Conservation (phyloP, 2,888 invertebrate species). For the Agrypnus murinus region DNA sequence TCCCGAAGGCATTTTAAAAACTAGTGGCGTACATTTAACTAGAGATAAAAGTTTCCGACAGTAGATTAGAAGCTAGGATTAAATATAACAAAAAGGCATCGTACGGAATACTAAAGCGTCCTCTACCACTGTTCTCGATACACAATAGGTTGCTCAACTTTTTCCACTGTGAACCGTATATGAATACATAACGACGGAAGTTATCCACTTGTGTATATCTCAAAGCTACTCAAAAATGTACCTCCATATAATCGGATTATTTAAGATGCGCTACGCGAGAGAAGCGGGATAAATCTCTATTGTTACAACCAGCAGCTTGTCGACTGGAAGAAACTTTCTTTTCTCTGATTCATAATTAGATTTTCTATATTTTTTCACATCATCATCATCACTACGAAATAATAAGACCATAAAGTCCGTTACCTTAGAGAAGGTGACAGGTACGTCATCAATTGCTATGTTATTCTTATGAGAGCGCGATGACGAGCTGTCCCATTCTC, state of each 20-base stretch:
- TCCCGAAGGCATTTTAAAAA: slow-evolving; percentile 4
- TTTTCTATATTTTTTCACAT: too few relatives aligned
- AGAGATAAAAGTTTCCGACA: slow-evolving; percentile 38
- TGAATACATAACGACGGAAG: slow-evolving; percentile 32
- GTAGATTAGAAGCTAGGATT: slow-evolving; percentile 34
- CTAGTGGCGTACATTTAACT: slow-evolving; percentile 20
- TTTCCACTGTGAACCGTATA: slow-evolving; percentile 23
- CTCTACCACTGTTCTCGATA: slow-evolving; percentile 30
- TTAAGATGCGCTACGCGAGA: slow-evolving; percentile 4
- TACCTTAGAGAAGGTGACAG: too few relatives aligned
- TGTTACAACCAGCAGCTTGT: too few relatives aligned
- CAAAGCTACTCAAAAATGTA: slow-evolving; percentile 27
- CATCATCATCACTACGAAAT: too few relatives aligned
- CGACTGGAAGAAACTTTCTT: too few relatives aligned
- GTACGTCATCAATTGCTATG: too few relatives aligned
- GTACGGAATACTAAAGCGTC: slow-evolving; percentile 29
- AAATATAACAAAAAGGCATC: slow-evolving; percentile 31
- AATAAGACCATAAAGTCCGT: too few relatives aligned
- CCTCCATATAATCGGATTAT: slow-evolving; percentile 27
- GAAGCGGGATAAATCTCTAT: background rate
- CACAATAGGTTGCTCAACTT: slow-evolving; percentile 33
- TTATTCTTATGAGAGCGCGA: too few relatives aligned
- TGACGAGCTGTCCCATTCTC: too few relatives aligned
- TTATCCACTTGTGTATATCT: slow-evolving; percentile 35
- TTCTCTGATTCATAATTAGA: too few relatives aligned